Conservation (phyloP, 2,888 invertebrate species). For the Cephus spinipes region DNA sequence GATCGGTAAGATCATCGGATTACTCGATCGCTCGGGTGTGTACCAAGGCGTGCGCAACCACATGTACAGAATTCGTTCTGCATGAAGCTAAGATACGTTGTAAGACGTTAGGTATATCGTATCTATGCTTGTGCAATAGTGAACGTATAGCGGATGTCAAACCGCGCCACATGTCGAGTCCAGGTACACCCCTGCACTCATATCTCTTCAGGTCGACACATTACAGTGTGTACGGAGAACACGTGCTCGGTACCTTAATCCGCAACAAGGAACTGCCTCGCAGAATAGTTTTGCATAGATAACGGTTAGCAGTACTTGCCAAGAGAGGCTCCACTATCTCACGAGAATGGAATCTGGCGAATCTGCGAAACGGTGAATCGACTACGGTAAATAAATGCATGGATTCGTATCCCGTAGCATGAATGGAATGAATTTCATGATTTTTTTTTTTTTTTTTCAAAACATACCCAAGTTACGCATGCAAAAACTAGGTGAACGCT, state of each 20-base stretch:
- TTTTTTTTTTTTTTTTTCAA: background rate
- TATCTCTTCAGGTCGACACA: constrained; percentile 41
- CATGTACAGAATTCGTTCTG: constrained; percentile 60
- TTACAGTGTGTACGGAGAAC: constrained; percentile 42
- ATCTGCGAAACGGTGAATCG: background rate
- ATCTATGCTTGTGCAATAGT: constrained; percentile 64
- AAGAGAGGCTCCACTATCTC: background rate
- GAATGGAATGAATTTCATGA: background rate
- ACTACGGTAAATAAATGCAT: background rate
- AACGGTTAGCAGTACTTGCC: background rate
- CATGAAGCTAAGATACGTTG: constrained; percentile 49
- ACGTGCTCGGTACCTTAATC: constrained; percentile 36
- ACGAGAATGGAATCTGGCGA: background rate
- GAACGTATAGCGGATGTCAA: constrained; percentile 67
- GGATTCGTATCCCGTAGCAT: background rate
- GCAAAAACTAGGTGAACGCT: background rate
- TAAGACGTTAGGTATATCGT: constrained; percentile 43
- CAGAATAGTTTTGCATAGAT: background rate
- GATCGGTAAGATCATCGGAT: background rate
- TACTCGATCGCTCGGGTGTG: constrained; percentile 56
- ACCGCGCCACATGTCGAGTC: constrained; percentile 48
- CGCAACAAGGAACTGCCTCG: constrained; percentile 39
- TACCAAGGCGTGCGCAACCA: constrained; percentile 58
- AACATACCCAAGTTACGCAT: background rate
- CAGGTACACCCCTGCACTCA: constrained; percentile 49